Base-by-base conservation (phyloP, 2,797 vertebrate species). In the Phoebastria nigripes region DNA sequence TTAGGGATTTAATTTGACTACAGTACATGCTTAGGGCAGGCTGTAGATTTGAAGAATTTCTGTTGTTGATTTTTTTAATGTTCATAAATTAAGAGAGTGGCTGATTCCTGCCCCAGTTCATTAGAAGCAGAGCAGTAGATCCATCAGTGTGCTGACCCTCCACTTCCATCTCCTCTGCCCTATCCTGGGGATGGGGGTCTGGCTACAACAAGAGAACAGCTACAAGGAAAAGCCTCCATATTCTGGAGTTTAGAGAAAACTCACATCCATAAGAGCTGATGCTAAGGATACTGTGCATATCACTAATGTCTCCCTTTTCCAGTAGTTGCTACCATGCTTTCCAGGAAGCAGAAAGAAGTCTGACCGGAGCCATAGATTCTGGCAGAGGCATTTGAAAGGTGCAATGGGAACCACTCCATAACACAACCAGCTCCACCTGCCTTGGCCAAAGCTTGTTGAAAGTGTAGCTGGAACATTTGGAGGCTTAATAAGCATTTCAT, bases 1-100 rank as follows among this genome's bases (percentile, higher is more conserved):
- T 96, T 91, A 87, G 72, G 81, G 41, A 49, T 94, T 96, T 97
- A 95, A 97, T 95, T 94, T 88, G 65, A 67, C 85, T 96, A 59
- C 80, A 87, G 84, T 92, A 85, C 83, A 78, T 93, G 67, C 71
- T 93, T 89, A 56, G 31, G 51, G 29, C 67, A 95, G 31, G 52
- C 83, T 84, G 52, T 63, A 90, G 66, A 93, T 82, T 90, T 92
- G 55, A 80, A 80, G 66, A 61, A 66, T 63, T 35, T 70, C 63
- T 79, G 28, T 74, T 94, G 85, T 35, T 91, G 66, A 69, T 42
- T 80, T 95, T 96, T 93, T 77, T 42, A 89, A 47, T 85, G 44
- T 93, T 94, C 67, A 77, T 59, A 94, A 52, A 89, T 94, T 90
- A 76, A 84, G 28, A 72, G 4, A 73, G 37, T 61, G 31, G 21